Evolutionary conservation across 2,113 vertebrate species (phyloP), one percentile per base, ranked within the genome.

Genomic region (Aegotheles bennettii): DNA sequence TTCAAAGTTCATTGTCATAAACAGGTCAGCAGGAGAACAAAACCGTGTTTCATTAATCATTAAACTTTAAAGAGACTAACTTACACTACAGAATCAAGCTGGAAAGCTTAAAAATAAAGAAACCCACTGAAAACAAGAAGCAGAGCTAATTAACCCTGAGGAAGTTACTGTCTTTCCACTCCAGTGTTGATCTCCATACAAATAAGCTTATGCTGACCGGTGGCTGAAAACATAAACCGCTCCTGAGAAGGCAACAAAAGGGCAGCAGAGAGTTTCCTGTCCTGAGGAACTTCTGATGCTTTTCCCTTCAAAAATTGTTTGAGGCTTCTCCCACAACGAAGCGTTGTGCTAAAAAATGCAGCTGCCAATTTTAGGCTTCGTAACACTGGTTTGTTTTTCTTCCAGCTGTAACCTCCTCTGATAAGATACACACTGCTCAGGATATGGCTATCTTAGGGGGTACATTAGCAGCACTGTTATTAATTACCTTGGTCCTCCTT

Each of bases 361-460:
- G 20, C 28, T 83, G 38, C 14, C 16, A 13, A 25, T 43, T 60
- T 59, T 25, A 56, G 67, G 54, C 51, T 93, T 70, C 53, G 13
- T 93, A 71, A 94, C 71, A 35, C 38, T 28, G 14, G 2, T 75
- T 80, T 76, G 18, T 90, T 88, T 38, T 78, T 54, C 60, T 84
- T 16, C 3, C 18, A 97, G 93, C 26, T 85, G 63, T 76, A 97
- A 1, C 36, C 80, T 19, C 23, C n/a, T 40, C 89, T 54, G 71
- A 40, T 16, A 80, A 77, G 53, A 36, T 2, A 11, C 50, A 96
- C 65, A 90, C 91, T 96, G 97, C 16, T 86, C 97, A 4, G n/a
- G 98, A 99, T 84, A 99, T 99, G 98, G 98, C 96, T 21, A 83
- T 98, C 24, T 84, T 99, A 26, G 98, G 98, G 9, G 97, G 98